These are phyloP conservation scores for Phymanthus crucifer DNA, from an alignment of 92 coral and sea anemone genomes.

Conservation along the genomic window DNA sequence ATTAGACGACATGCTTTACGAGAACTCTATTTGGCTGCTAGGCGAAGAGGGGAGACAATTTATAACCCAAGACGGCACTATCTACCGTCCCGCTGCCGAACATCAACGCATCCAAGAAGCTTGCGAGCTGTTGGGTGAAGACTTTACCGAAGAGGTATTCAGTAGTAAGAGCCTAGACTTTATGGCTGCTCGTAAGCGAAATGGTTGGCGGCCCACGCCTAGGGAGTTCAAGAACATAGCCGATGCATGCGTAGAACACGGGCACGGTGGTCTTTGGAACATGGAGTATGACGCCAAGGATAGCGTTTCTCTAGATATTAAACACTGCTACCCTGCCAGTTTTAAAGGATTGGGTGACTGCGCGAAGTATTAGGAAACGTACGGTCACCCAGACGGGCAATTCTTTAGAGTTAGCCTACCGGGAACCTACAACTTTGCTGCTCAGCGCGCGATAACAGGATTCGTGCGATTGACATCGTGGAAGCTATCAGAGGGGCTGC, in stretches of 20 bases:
- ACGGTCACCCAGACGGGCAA: neutral
- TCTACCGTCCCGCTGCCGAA: neutral
- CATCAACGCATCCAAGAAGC: neutral
- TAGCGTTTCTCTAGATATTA: slow-evolving; percentile 35
- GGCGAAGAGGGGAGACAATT: neutral
- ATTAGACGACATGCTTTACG: neutral
- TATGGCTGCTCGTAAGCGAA: neutral
- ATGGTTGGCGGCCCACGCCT: neutral
- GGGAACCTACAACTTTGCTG: neutral
- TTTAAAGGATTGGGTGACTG: slow-evolving; percentile 27
- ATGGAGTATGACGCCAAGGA: slow-evolving; percentile 8
- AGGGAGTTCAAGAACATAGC: neutral
- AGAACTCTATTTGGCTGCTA: neutral
- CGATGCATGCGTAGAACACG: neutral
- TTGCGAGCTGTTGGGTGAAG: neutral
- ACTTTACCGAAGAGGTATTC: neutral
- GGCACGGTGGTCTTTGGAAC: slow-evolving; percentile 12
- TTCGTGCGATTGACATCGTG: neutral
- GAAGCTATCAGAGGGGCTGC: neutral
- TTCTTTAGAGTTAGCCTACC: neutral
- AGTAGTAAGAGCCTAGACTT: neutral
- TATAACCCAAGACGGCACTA: neutral
- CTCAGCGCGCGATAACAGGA: too few relatives aligned
- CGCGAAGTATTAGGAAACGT: slow-evolving; percentile 2
- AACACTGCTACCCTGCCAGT: slow-evolving; percentile 25